Evolutionary conservation across 2,797 vertebrate species (phyloP).

Genomic region (Lophius americanus): DNA sequence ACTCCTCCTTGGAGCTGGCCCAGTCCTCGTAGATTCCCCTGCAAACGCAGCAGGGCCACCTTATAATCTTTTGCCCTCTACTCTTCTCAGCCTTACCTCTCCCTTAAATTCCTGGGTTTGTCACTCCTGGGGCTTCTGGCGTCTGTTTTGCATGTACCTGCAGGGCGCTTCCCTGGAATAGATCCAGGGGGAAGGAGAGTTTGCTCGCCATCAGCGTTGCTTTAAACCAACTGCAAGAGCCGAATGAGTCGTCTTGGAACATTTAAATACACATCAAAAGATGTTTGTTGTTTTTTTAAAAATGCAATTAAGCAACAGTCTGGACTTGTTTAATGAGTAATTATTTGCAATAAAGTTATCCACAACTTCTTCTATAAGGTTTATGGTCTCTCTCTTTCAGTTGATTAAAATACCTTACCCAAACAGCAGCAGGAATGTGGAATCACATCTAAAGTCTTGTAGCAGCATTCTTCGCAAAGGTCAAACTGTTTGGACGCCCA

Average conservation of each 20-base stretch:
- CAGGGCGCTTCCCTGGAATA: constrained; percentile 22
- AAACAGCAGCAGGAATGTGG: constrained; percentile 26
- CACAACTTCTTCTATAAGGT: constrained; percentile 4
- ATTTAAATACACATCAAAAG: constrained; percentile 42
- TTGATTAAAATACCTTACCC: constrained; percentile 25
- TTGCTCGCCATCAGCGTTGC: constrained; percentile 19
- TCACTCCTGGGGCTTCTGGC: constrained; percentile 48
- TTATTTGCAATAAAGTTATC: constrained; percentile 31
- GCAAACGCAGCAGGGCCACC: constrained; percentile 65
- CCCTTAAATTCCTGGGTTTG: constrained; percentile 55
- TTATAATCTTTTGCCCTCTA: constrained; percentile 64
- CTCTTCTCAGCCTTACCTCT: constrained; percentile 57
- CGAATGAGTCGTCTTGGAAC: constrained; percentile 38
- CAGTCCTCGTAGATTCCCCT: constrained; percentile 63
- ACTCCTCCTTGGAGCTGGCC: constrained; percentile 48
- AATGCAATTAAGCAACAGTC: constrained; percentile 12
- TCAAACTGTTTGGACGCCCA: not conserved
- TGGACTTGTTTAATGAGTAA: constrained; percentile 38
- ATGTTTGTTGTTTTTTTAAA: not conserved
- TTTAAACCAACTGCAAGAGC: no score
- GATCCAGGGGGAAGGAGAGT: constrained; percentile 1
- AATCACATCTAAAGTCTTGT: constrained; percentile 8
- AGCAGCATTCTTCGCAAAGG: constrained; percentile 1
- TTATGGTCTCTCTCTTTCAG: not conserved
- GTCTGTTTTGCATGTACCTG: constrained; percentile 65